Base-by-base conservation (phyloP, 2,888 invertebrate genomes). In the Trichacis sp. region DNA sequence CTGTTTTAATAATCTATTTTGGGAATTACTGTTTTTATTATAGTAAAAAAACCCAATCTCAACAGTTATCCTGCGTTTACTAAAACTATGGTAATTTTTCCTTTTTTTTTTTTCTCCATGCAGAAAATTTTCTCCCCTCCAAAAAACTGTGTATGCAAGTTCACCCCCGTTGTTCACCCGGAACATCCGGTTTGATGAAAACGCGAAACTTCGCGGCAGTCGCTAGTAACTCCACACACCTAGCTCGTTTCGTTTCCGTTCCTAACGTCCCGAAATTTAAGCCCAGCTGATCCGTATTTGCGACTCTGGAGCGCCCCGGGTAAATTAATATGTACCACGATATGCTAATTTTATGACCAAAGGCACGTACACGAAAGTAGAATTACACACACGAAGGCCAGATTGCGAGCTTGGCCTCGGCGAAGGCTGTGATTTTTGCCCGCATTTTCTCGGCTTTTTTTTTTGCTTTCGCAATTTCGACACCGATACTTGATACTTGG, bases 331-430 rank as follows among this genome's bases (percentile, higher is more conserved):
- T 58, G 63, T 68, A 66, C 68, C 61, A 59, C 58, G 70, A 67
- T 72, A 72, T 72, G 71, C 67, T 72, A 70, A 72, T 71, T 70
- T 68, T 64, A 59, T 63, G 60, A 49, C 63, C 59, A 60, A 65
- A 61, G 50, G 67, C 68, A 65, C 64, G 68, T 67, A 55, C 62
- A 60, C 71, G 69, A 71, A 73, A 68, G 69, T 70, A 66, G 69
- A 70, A 73, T 73, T 71, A 69, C 69, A 63, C 69, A 65, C 68
- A 73, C 70, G 69, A 70, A 73, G 68, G 62, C 64, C 66, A 55
- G 64, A 66, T 66, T 63, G 64, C 65, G 54, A 66, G 58, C 58
- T 69, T 53, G 56, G 59, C 58, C 64, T 66, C 63, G 63, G 51
- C 9, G 51, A 33, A 52, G 50, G 53, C 49, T 42, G 48, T 46